Percentiles rank a stretch among this genome's conserved stretches.
Evolutionary conservation across 2,888 invertebrate genomes (phyloP).

Genomic region (Morinoia aosen): DNA sequence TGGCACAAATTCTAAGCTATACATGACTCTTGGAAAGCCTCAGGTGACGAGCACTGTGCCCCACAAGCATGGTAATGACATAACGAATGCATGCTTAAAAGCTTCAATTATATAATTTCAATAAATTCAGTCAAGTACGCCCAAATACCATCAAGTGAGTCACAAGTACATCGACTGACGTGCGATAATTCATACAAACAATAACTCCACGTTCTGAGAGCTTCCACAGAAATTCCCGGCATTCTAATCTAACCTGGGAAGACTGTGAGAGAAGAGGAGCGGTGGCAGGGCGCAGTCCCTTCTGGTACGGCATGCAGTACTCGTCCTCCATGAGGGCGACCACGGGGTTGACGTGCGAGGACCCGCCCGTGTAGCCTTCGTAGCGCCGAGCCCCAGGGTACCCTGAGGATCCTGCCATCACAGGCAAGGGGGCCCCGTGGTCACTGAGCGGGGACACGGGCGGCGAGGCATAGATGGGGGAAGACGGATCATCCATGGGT

Average conservation of each 20-base stretch:
- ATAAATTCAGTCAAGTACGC: too few species aligned
- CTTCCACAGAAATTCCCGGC: too few species aligned
- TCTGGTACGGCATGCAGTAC: conserved; percentile 64
- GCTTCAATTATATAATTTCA: too few species aligned
- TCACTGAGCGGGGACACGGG: conserved; percentile 71
- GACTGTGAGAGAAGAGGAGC: conserved; percentile 64
- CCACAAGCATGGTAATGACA: too few species aligned
- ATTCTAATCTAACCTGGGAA: conserved; percentile 49
- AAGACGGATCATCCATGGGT: conserved; percentile 72
- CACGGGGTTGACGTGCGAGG: conserved; percentile 55
- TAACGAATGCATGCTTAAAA: too few species aligned
- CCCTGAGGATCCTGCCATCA: background rate
- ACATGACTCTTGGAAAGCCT: too few species aligned
- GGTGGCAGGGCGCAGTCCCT: conserved; percentile 60
- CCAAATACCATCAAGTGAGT: too few species aligned
- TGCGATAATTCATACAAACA: too few species aligned
- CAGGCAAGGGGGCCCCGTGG: conserved; percentile 54
- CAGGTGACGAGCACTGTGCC: too few species aligned
- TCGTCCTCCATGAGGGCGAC: conserved; percentile 66
- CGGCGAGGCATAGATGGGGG: conserved; percentile 72
- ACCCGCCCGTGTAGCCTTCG: conserved; percentile 66
- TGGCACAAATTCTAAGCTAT: too few species aligned
- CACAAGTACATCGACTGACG: too few species aligned
- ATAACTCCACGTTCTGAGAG: too few species aligned
- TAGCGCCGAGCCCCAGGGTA: conserved; percentile 70